Evolutionary conservation across 2,888 invertebrate genomes (phyloP).

Genomic region (Tachina grossa): DNA sequence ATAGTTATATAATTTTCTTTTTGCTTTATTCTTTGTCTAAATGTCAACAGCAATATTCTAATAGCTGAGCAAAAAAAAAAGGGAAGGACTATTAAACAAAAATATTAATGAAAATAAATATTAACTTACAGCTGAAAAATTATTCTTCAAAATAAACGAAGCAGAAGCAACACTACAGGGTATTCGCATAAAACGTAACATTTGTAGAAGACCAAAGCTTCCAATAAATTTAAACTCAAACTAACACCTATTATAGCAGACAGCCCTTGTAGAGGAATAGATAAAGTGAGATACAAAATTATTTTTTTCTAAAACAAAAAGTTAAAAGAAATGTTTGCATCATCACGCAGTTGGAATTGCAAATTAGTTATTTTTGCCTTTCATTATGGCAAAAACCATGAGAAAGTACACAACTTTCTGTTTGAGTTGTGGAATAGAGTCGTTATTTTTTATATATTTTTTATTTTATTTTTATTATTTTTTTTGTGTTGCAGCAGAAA

Average conservation of each 20-base stretch:
- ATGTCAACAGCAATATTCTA: constrained; percentile 39
- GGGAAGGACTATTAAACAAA: not conserved
- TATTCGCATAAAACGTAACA: not conserved
- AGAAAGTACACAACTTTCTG: constrained; percentile 21
- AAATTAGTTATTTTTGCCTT: constrained; percentile 59
- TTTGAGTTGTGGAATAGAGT: constrained; percentile 22
- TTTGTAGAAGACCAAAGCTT: not conserved
- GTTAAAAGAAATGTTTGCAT: constrained; percentile 41
- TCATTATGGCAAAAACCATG: constrained; percentile 23
- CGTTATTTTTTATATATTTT: constrained; percentile 15
- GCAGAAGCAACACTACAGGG: not conserved
- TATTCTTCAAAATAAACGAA: not conserved
- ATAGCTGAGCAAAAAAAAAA: constrained; percentile 11
- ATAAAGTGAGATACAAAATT: not conserved
- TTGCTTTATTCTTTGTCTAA: constrained; percentile 22
- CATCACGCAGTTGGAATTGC: constrained; percentile 65
- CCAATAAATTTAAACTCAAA: not conserved
- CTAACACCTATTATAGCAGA: not conserved
- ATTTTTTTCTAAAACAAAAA: not conserved
- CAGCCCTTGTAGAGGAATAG: not conserved
- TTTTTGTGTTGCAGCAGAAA: constrained; percentile 13
- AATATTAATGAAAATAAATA: constrained; percentile 43
- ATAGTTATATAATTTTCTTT: not conserved
- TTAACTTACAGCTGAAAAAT: constrained; percentile 34
- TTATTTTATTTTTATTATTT: not conserved